These are phyloP conservation scores for human DNA, from an alignment of 2,113 vertebrate genomes.

Conservation along the genomic window GRCh38 chr3:54416001-54416500, in stretches of 20 bases:
- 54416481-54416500: neutral
- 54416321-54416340: neutral
- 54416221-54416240: neutral
- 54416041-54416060: conserved; percentile 3
- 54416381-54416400: neutral
- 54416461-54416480: neutral
- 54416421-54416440: neutral
- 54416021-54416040: neutral
- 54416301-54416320: neutral
- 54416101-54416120: neutral
- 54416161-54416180: neutral
- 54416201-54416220: neutral
- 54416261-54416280: neutral
- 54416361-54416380: neutral
- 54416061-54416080: neutral
- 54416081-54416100: neutral
- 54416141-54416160: neutral
- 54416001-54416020: neutral
- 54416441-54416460: conserved; percentile 4
- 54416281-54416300: neutral
- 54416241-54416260: neutral
- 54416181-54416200: neutral
- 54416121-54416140: neutral
- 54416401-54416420: neutral
- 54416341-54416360: neutral